A percentile compares a stretch with the other conserved stretches of the same genome.
phyloP scores from a whole-genome alignment of 2,888 invertebrate species.

The Cryptus armator region DNA sequence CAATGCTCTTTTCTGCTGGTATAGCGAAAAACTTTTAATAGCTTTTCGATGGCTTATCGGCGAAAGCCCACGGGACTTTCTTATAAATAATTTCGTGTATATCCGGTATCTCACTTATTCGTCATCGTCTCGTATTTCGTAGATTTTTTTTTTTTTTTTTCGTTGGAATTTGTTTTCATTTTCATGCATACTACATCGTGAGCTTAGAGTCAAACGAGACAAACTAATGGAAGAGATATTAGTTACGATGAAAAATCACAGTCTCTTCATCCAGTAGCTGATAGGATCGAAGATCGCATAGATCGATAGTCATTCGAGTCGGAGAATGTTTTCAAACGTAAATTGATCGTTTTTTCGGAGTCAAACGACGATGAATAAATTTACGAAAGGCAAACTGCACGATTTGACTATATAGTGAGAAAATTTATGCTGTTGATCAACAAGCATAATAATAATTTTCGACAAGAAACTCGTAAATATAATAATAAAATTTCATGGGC shows the following conservation, averaged over 20 bases:
- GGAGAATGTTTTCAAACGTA: not conserved
- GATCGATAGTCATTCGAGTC: not conserved
- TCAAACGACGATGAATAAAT: not conserved
- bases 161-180: not conserved
- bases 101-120: constrained; percentile 57
- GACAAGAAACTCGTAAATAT: too few species aligned
- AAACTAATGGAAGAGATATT: too few species aligned
- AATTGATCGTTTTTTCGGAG: not conserved
- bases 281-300: not conserved
- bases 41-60: constrained; percentile 79
- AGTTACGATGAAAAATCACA: not conserved
- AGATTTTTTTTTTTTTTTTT: not conserved
- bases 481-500: too few species aligned
- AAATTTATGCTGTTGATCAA: too few species aligned
- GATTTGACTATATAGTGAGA: too few species aligned
- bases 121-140: constrained; percentile 4
- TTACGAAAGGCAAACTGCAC: too few species aligned
- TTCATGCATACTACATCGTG: not conserved
- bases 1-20: constrained; percentile 76
- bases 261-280: not conserved
- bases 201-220: not conserved
- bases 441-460: too few species aligned
- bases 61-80: constrained; percentile 52
- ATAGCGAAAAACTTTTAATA: constrained; percentile 79
- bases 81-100: constrained; percentile 78